phyloP scores from a whole-genome alignment of 1,140 invertebrate species.

The Ceratina calcarata region DNA sequence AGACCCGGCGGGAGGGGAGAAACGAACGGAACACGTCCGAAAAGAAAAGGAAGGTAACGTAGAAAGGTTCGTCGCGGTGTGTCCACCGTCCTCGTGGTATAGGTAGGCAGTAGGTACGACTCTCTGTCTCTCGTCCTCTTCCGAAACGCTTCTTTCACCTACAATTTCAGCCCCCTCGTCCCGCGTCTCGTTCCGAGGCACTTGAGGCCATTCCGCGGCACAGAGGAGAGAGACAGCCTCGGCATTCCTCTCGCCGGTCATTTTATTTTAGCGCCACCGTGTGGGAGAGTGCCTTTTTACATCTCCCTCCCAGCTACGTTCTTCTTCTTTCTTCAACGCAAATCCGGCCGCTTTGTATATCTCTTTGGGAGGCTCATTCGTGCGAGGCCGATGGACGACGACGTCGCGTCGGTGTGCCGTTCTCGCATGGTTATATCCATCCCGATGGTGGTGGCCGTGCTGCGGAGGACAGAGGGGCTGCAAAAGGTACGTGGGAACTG shows the following conservation, averaged over 20 bases:
- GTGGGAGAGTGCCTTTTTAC: constrained; percentile 48
- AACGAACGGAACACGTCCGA: constrained; percentile 9
- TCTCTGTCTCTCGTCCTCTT: constrained; percentile 10
- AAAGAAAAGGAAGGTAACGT: neutral
- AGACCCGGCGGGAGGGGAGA: constrained; percentile 7
- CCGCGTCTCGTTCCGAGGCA: constrained; percentile 28
- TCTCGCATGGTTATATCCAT: constrained; percentile 34
- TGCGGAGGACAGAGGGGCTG: constrained; percentile 61
- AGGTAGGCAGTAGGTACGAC: neutral
- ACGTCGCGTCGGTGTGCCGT: neutral
- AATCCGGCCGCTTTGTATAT: neutral
- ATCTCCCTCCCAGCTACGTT: neutral
- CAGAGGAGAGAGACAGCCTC: constrained; percentile 59
- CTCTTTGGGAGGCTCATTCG: constrained; percentile 21
- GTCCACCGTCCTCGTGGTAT: constrained; percentile 3
- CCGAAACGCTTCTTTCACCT: constrained; percentile 51
- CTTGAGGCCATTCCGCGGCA: constrained; percentile 45
- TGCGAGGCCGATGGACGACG: constrained; percentile 48
- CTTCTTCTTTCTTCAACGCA: constrained; percentile 7
- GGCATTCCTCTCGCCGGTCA: constrained; percentile 73
- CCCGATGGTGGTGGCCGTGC: constrained; percentile 32
- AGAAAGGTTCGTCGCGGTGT: constrained; percentile 5
- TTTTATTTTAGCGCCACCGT: constrained; percentile 78
- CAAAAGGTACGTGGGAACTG: constrained; percentile 77
- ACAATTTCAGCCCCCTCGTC: constrained; percentile 38